Evolutionary conservation across 2,797 vertebrate species (phyloP).

Genomic region (Linurgus olivaceus): DNA sequence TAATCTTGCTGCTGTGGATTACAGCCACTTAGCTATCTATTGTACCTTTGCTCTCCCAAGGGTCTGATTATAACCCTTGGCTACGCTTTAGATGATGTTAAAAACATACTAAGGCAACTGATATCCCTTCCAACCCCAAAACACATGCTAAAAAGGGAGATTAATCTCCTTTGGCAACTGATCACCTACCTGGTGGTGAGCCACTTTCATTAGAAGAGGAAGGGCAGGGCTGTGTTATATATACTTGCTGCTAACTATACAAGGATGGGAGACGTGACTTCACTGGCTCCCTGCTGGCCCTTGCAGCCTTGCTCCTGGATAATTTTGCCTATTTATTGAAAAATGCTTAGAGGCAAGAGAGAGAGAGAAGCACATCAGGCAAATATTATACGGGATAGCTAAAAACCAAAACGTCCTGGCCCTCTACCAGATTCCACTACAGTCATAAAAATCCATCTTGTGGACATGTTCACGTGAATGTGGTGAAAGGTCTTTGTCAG

Average conservation of each 20-base stretch:
- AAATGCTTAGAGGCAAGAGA: neutral
- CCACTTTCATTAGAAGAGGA: constrained; percentile 28
- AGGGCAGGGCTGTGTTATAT: constrained; percentile 39
- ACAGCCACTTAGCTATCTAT: constrained; percentile 4
- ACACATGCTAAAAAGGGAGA: neutral
- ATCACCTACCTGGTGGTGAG: neutral
- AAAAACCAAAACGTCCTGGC: constrained; percentile 6
- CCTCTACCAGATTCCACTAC: constrained; percentile 8
- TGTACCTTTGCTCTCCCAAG: constrained; percentile 41
- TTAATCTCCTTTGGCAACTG: constrained; percentile 43
- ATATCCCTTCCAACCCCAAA: constrained; percentile 47
- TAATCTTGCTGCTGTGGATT: constrained; percentile 7
- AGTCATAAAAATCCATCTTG: constrained; percentile 39
- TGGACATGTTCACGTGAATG: neutral
- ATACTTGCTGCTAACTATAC: constrained; percentile 4
- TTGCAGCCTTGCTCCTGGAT: neutral
- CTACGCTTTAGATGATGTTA: neutral
- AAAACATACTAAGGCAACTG: constrained; percentile 47
- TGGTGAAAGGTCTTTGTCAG: constrained; percentile 19
- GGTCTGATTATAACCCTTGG: constrained; percentile 37
- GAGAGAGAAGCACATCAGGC: neutral
- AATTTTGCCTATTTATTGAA: constrained; percentile 27
- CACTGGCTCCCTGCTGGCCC: neutral
- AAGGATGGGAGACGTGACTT: neutral
- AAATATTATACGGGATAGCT: neutral